Percentiles rank a stretch among this genome's conserved stretches.
These are phyloP conservation scores for Ardeotis arabs DNA, from an alignment of 2,113 vertebrate species.

Conservation along the genomic window DNA sequence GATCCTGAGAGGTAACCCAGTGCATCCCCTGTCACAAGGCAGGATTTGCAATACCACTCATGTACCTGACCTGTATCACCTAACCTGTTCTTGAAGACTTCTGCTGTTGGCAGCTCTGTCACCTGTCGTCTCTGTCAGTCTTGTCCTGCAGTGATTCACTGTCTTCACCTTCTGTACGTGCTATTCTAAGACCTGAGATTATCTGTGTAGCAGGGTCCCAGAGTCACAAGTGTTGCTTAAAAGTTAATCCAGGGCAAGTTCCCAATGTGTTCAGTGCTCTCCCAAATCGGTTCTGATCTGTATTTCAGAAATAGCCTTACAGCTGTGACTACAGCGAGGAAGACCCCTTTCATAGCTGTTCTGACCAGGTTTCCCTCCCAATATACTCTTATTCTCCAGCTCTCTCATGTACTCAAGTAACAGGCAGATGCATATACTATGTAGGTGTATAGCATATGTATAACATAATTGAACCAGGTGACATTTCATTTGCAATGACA, in stretches of 20 bases:
- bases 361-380: background rate
- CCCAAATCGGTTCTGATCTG: background rate
- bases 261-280: background rate
- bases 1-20: background rate
- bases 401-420: background rate
- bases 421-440: background rate
- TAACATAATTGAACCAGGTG: slow-evolving; percentile 26
- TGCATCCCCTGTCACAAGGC: background rate
- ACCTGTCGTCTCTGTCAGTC: fast-evolving
- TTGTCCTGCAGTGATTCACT: background rate
- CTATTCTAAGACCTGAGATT: background rate
- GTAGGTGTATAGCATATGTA: background rate
- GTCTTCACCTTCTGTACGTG: background rate
- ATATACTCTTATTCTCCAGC: background rate
- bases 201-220: background rate
- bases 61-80: background rate
- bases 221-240: background rate
- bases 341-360: background rate
- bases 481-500: slow-evolving; percentile 31
- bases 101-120: background rate
- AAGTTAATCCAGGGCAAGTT: background rate
- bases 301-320: background rate
- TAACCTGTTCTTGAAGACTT: background rate
- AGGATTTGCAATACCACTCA: background rate
- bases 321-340: background rate